A percentile compares a stretch with the other conserved stretches of the same genome.
These are phyloP conservation scores for Trachymyrmex septentrionalis DNA, from an alignment of 1,140 invertebrate genomes.

Conservation along the genomic window DNA sequence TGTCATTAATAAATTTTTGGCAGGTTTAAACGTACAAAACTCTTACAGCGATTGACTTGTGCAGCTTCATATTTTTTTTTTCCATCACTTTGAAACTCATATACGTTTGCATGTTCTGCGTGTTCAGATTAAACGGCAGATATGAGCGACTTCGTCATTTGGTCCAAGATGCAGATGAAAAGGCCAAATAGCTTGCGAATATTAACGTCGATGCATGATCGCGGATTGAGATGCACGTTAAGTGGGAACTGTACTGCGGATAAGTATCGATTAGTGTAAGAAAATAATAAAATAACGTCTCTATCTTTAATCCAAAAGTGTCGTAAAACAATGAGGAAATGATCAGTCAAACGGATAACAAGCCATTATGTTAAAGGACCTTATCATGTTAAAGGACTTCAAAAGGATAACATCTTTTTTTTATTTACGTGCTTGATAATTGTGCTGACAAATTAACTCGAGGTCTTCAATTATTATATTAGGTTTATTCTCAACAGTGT, in stretches of 20 bases:
- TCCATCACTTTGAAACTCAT: neutral
- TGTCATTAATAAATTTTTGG: constrained; percentile 4
- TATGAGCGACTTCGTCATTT: neutral
- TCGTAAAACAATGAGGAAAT: neutral
- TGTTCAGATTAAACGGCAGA: neutral
- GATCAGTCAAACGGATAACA: neutral
- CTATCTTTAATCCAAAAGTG: neutral
- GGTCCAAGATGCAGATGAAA: neutral
- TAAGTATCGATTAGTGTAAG: neutral
- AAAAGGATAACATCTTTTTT: constrained; percentile 17
- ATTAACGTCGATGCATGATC: neutral
- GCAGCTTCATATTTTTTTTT: neutral
- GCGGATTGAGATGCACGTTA: neutral
- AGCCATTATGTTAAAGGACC: neutral
- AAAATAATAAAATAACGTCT: neutral
- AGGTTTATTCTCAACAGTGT: neutral
- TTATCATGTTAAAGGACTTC: neutral
- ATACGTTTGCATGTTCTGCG: neutral
- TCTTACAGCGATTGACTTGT: neutral
- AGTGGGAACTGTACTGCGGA: neutral
- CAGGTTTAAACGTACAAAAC: constrained; percentile 20
- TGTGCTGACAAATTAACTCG: neutral
- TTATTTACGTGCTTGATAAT: neutral
- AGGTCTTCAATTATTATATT: neutral
- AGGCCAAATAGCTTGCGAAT: neutral